A percentile compares a stretch with the other conserved stretches of the same genome.
Conservation (phyloP, 2,888 invertebrate species). For the Osedax frankpressi region DNA sequence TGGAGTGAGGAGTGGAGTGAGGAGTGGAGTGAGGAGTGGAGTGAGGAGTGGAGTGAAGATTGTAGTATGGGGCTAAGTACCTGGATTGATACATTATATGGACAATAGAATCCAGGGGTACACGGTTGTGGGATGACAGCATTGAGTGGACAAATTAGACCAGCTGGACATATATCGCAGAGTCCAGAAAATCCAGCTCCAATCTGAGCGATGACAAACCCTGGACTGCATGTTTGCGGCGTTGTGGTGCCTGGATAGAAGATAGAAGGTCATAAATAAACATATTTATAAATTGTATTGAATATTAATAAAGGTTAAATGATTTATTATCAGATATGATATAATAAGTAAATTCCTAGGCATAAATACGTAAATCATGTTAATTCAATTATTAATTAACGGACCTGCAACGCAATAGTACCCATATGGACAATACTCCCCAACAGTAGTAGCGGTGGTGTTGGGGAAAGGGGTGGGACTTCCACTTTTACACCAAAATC, state of each 20-base stretch:
- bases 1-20: background rate
- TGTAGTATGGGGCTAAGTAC: background rate
- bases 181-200: conserved; percentile 34
- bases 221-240: conserved; percentile 31
- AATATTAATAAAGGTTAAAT: too few relatives aligned
- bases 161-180: conserved; percentile 40
- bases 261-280: too few relatives aligned
- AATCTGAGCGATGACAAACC: conserved; percentile 34
- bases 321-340: too few relatives aligned
- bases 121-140: conserved; percentile 38
- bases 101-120: conserved; percentile 37
- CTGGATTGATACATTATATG: conserved; percentile 26
- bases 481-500: conserved; percentile 34
- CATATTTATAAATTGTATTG: too few relatives aligned
- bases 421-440: conserved; percentile 39
- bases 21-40: background rate
- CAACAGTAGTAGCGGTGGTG: conserved; percentile 26
- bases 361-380: too few relatives aligned
- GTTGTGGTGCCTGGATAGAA: conserved; percentile 30
- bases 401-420: conserved; percentile 38
- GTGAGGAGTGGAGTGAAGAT: background rate
- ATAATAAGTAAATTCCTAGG: too few relatives aligned
- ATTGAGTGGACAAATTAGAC: conserved; percentile 36
- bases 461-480: conserved; percentile 32
- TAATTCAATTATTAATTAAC: too few relatives aligned